A percentile compares a stretch with the other conserved stretches of the same genome.
Evolutionary conservation across 2,797 vertebrate genomes (phyloP).

Genomic region (Xerus rutilus): DNA sequence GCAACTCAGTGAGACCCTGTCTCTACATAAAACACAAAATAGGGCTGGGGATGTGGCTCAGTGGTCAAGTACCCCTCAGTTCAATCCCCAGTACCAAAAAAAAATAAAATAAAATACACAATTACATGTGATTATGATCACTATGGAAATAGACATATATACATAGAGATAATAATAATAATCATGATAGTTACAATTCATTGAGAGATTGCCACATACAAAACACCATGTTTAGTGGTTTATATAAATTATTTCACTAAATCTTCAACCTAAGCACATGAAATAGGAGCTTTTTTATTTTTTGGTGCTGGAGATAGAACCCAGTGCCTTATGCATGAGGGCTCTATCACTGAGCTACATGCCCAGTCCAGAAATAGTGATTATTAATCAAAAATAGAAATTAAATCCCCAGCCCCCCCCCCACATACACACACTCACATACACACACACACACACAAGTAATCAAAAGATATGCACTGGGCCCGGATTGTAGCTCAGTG

Average conservation of each 20-base stretch:
- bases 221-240: constrained; percentile 28
- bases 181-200: constrained; percentile 31
- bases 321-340: too few relatives aligned
- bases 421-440: neutral
- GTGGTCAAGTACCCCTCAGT: too few relatives aligned
- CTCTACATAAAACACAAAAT: too few relatives aligned
- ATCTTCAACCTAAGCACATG: constrained; percentile 27
- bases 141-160: constrained; percentile 16
- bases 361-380: neutral
- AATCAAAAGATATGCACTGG: neutral
- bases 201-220: constrained; percentile 18
- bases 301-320: too few relatives aligned
- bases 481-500: too few relatives aligned
- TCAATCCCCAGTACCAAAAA: too few relatives aligned
- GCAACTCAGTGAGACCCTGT: too few relatives aligned
- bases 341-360: too few relatives aligned
- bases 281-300: too few relatives aligned
- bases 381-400: constrained; percentile 43
- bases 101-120: constrained; percentile 1
- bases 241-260: constrained; percentile 60
- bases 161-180: constrained; percentile 4
- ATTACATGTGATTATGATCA: constrained; percentile 38
- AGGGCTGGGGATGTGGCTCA: too few relatives aligned
- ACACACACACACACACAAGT: neutral
- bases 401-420: neutral